Evolutionary conservation across 2,797 vertebrate genomes (phyloP).

Genomic region (Phoebastria nigripes): DNA sequence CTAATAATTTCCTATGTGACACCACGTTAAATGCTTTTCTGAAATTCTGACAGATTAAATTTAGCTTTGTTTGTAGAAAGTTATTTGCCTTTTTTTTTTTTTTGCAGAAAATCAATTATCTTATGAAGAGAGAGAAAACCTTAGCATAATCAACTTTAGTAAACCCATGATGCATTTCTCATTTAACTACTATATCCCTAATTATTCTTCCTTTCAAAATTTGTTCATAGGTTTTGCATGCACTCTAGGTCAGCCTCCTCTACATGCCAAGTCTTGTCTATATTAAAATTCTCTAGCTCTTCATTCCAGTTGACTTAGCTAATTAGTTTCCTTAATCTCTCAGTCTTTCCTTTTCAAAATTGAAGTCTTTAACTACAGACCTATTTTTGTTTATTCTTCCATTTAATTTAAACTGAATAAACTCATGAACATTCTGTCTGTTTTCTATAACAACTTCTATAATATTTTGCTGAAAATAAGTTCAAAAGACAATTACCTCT

Average conservation of each 20-base stretch:
- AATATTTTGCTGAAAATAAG: not conserved
- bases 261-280: not conserved
- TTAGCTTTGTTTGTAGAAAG: not conserved
- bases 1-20: not conserved
- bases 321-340: constrained; percentile 35
- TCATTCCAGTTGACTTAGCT: constrained; percentile 23
- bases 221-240: not conserved
- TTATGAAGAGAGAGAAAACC: not conserved
- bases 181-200: not conserved
- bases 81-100: not conserved
- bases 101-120: not conserved
- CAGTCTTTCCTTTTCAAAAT: not conserved
- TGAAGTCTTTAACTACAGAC: not conserved
- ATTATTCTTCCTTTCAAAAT: not conserved
- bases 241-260: not conserved
- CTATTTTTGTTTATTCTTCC: not conserved
- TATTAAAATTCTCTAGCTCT: not conserved
- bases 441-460: not conserved
- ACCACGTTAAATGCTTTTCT: not conserved
- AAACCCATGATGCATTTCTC: not conserved
- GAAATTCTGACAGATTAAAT: not conserved
- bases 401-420: constrained; percentile 20
- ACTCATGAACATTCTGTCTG: not conserved
- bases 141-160: not conserved
- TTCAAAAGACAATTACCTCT: not conserved